Evolutionary conservation across 2,797 vertebrate species (phyloP).

Genomic region (Manis pentadactyla): DNA sequence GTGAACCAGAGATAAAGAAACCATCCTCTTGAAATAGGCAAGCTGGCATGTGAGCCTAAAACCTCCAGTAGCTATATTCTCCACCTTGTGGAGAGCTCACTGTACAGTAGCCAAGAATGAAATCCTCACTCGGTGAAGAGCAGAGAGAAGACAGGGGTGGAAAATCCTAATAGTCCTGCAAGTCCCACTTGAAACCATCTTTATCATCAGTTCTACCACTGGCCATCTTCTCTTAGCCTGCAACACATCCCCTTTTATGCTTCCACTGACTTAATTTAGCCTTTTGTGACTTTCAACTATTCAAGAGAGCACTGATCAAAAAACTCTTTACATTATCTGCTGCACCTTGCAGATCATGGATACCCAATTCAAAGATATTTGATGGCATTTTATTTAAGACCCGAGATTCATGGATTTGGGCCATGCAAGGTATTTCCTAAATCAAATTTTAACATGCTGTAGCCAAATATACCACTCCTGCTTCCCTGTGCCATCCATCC

Average conservation of each 20-base stretch:
- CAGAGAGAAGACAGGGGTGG: neutral
- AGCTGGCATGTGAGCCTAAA: neutral
- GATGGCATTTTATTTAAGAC: neutral
- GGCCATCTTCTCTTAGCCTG: neutral
- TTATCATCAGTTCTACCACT: neutral
- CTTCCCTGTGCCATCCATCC: accelerated
- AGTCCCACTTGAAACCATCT: neutral
- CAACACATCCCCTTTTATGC: neutral
- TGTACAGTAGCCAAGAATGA: neutral
- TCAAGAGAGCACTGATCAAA: neutral
- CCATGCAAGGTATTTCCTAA: neutral
- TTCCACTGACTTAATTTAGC: conserved; percentile 5
- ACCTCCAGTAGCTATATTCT: neutral
- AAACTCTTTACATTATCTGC: neutral
- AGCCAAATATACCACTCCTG: neutral
- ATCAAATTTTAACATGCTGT: neutral
- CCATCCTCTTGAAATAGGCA: neutral
- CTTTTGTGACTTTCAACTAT: neutral
- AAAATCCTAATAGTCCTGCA: neutral
- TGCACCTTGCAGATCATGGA: neutral
- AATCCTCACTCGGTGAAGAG: neutral
- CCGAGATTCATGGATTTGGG: neutral
- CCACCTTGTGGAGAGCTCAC: neutral
- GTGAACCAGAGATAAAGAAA: neutral
- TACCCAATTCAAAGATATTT: neutral